Base-by-base conservation (phyloP, 2,113 vertebrate genomes). In the Embiotoca jacksoni region DNA sequence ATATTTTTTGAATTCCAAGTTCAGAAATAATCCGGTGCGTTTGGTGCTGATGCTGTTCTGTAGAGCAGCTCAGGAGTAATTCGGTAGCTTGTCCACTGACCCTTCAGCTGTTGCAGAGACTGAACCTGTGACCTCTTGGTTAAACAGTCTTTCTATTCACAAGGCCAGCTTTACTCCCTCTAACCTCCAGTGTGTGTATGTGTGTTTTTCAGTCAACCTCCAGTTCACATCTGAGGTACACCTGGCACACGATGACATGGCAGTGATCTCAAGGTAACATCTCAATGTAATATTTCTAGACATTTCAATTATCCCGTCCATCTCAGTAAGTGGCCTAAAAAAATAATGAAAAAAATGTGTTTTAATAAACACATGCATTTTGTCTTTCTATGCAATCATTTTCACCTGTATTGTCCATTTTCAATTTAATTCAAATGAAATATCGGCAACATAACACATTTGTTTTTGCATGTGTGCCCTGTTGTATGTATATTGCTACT, bases 41-140 rank as follows among this genome's bases (percentile, higher is more conserved):
- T 60, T 15, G 10, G 31, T 56, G 60, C 35, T 31, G 56, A 31
- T 41, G 33, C 11, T 8, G 37, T 58, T 64, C 15, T 53, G 7
- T 35, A 4, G 46, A 75, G 53, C 56, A 60, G 61, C 74, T 78
- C 56, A 7, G 13, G 2, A 64, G 55, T 75, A 67, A 56, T 46
- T 50, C 60, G 1, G 61, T 66, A 76, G 63, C 66, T 73, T 72
- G 67, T 72, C 57, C 37, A 49, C 30, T 62, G 80, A 78, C 85
- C 86, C 76, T 76, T 84, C 72, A 82, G 80, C 77, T 82, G 69
- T 71, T 83, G 23, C 68, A 55, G 71, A 75, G 63, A 49, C 15
- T 84, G 82, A 88, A 84, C 82, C 74, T 52, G 50, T 87, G 82
- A 90, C 75, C 84, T 87, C 55, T 72, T 76, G 73, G 81, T 82